Percentiles rank a stretch among this genome's conserved stretches.
These are phyloP conservation scores for Acromyrmex echinatior DNA, from an alignment of 1,140 invertebrate species.

Conservation along the genomic window DNA sequence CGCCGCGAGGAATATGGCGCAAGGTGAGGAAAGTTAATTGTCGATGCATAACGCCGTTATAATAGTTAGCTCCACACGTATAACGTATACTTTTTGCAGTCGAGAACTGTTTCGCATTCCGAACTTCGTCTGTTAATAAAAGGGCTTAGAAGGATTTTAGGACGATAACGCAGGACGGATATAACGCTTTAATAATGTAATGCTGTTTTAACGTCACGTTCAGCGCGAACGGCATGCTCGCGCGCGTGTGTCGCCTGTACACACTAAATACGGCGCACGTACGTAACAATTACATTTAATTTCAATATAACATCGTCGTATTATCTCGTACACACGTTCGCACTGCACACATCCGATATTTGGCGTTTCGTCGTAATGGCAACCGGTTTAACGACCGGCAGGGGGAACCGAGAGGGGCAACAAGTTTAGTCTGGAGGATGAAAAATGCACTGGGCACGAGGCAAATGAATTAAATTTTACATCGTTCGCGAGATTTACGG, in stretches of 20 bases:
- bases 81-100: constrained; percentile 22
- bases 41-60: constrained; percentile 44
- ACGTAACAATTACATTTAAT: constrained; percentile 61
- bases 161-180: constrained; percentile 29
- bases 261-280: neutral
- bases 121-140: constrained; percentile 54
- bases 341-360: constrained; percentile 21
- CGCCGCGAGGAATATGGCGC: neutral
- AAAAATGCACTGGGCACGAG: constrained; percentile 54
- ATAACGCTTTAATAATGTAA: constrained; percentile 44
- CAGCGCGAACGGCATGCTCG: neutral
- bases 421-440: constrained; percentile 59
- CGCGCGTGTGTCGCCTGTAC: neutral
- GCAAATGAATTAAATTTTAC: constrained; percentile 66
- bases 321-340: constrained; percentile 24
- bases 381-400: constrained; percentile 43
- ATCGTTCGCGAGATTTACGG: constrained; percentile 58
- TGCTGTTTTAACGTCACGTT: constrained; percentile 51
- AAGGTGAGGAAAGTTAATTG: constrained; percentile 50
- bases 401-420: neutral
- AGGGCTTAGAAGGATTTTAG: constrained; percentile 38
- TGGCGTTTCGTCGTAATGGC: constrained; percentile 54
- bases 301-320: constrained; percentile 42
- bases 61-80: neutral
- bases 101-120: constrained; percentile 32